Evolutionary conservation across 2,797 vertebrate species (phyloP).

Genomic region (Sebastes steindachneri): DNA sequence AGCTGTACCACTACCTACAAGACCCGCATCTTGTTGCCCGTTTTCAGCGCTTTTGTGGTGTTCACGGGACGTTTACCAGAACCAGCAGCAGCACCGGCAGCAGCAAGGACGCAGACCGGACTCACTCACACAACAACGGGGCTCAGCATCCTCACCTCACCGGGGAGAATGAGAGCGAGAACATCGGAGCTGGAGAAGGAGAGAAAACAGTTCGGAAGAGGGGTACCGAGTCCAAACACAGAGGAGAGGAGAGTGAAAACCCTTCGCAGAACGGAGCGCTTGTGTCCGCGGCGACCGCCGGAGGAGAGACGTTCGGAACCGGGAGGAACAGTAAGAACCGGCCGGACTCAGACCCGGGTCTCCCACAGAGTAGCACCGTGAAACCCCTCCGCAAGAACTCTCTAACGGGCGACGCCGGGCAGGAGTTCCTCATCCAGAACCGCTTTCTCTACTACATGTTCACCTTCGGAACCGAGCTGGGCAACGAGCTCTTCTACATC

Average conservation of each 20-base stretch:
- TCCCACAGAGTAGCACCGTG: slow-evolving; percentile 17
- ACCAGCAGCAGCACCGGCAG: not conserved
- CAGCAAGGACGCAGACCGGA: slow-evolving; percentile 13
- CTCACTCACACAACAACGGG: slow-evolving; percentile 59
- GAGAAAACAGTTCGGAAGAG: slow-evolving; percentile 13
- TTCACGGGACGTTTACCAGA: slow-evolving; percentile 75
- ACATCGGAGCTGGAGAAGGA: slow-evolving; percentile 22
- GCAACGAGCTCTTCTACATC: slow-evolving; percentile 97
- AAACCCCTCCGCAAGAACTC: slow-evolving; percentile 91
- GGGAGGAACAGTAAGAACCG: not conserved
- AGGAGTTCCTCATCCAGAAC: slow-evolving; percentile 88
- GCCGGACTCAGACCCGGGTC: too few species aligned
- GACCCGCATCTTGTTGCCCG: slow-evolving; percentile 90
- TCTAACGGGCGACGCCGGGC: slow-evolving; percentile 87
- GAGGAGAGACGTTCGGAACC: not conserved
- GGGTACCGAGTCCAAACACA: not conserved
- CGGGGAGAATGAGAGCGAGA: slow-evolving; percentile 4
- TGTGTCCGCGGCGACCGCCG: slow-evolving; percentile 1
- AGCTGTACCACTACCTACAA: slow-evolving; percentile 78
- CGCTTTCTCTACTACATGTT: slow-evolving; percentile 91
- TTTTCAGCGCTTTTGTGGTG: slow-evolving; percentile 92
- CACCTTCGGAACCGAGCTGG: slow-evolving; percentile 93
- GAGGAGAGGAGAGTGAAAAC: slow-evolving; percentile 6
- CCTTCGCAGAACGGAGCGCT: slow-evolving; percentile 60
- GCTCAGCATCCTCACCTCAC: slow-evolving; percentile 14